Evolutionary conservation across 2,797 vertebrate species (phyloP).

Genomic region (Odontamblyopus rebecca): DNA sequence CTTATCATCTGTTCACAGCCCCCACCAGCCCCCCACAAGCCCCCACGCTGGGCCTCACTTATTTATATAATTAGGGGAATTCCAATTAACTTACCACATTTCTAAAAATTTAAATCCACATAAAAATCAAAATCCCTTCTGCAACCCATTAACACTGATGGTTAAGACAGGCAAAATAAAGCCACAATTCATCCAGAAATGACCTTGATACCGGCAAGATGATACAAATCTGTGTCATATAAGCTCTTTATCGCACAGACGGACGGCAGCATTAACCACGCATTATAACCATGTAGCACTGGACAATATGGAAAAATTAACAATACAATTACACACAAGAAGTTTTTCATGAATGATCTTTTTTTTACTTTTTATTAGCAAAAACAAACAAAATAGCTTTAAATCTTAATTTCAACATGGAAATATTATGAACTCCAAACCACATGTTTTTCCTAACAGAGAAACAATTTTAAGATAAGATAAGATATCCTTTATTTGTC

Average conservation of each 20-base stretch:
- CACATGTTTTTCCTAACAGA: too few species aligned
- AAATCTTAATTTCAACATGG: too few species aligned
- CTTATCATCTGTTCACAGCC: constrained; percentile 8
- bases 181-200: background rate
- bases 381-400: too few species aligned
- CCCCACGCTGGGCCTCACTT: background rate
- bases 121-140: background rate
- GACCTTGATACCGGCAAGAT: background rate
- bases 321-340: too few species aligned
- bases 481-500: too few species aligned
- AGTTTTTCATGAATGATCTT: too few species aligned
- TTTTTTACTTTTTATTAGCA: too few species aligned
- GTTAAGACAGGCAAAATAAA: background rate
- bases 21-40: background rate
- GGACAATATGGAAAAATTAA: background rate
- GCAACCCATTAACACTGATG: background rate
- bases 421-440: too few species aligned
- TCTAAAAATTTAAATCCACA: background rate
- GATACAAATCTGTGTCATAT: background rate
- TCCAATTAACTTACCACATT: background rate
- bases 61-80: background rate
- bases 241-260: background rate
- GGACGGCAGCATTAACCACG: background rate
- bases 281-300: background rate
- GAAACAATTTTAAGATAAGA: too few species aligned